phyloP scores from a whole-genome alignment of 2,888 invertebrate species.

The Nineta flava region DNA sequence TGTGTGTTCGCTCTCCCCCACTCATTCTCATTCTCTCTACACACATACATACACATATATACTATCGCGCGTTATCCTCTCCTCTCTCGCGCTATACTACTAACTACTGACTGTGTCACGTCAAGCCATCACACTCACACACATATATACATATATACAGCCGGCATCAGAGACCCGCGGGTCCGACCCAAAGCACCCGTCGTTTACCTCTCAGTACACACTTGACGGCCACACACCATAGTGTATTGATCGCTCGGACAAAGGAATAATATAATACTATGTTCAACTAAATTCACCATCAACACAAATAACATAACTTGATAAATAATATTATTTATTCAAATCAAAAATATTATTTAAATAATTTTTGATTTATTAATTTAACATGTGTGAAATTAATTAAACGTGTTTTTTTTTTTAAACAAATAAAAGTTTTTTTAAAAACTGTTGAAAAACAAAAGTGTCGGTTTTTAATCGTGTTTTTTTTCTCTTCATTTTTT shows the following conservation, averaged over 20 bases:
- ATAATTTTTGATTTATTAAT: too few species aligned
- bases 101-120: not conserved
- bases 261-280: constrained; percentile 21
- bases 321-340: too few species aligned
- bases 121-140: not conserved
- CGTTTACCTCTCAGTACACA: constrained; percentile 14
- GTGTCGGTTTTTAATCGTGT: too few species aligned
- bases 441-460: too few species aligned
- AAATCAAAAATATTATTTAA: too few species aligned
- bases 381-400: too few species aligned
- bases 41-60: not conserved
- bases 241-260: constrained; percentile 31
- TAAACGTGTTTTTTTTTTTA: too few species aligned
- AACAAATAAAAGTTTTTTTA: too few species aligned
- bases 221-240: constrained; percentile 19
- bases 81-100: too few species aligned
- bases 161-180: constrained; percentile 13
- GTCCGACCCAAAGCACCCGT: constrained; percentile 16
- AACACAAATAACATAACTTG: not conserved
- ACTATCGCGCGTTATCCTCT: too few species aligned
- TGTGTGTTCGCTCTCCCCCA: too few species aligned
- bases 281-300: not conserved
- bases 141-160: constrained; percentile 1
- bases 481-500: too few species aligned
- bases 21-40: not conserved